Evolutionary conservation across 2,888 invertebrate genomes (phyloP), one percentile per base, ranked within the genome.

Genomic region (Noctua comes): DNA sequence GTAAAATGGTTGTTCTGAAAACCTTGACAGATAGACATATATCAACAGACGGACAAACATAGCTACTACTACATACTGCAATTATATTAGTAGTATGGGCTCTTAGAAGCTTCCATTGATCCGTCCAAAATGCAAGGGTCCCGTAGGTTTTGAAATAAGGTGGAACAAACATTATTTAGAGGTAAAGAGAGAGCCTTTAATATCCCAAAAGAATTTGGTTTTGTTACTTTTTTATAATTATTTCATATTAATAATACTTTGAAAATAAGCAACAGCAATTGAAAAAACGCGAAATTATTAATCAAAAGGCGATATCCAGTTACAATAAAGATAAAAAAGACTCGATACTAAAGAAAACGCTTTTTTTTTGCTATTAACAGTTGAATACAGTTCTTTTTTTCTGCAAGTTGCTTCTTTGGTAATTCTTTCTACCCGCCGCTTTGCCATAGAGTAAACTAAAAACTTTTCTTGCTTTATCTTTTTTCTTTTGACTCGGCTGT

Each of bases 361-460:
- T 5, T 16, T 54, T 79, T 78, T 59, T 78, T 59, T 43, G 0
- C 21, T 71, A 36, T 24, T 21, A 48, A 54, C n/a, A 48, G 46
- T 64, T 31, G 57, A 68, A 71, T 16, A 54, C 24, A 36, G 24
- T 68, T 24, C 7, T 76, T 48, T 5, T 36, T 66, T 78, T 62
- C 48, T 40, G n/a, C 11, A 68, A 31, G 73, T 68, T 73, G 31
- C 40, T 62, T 66, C 69, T 70, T 62, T 65, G 10, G 21, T 40
- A 54, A 40, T 71, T 71, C 51, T 83, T 80, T 80, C 27, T 31
- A 10, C n/a, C n/a, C 46, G 54, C 18, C 72, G 11, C 80, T 80
- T 80, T 69, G 76, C 65, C 66, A 59, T 64, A 72, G 18, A 83
- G 69, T 36, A 80, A 84, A 79, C 72, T 65, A 48, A 80, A 74